Evolutionary conservation across 2,797 vertebrate genomes (phyloP), one percentile per base, ranked within the genome.

Genomic region (Anguilla megastoma): DNA sequence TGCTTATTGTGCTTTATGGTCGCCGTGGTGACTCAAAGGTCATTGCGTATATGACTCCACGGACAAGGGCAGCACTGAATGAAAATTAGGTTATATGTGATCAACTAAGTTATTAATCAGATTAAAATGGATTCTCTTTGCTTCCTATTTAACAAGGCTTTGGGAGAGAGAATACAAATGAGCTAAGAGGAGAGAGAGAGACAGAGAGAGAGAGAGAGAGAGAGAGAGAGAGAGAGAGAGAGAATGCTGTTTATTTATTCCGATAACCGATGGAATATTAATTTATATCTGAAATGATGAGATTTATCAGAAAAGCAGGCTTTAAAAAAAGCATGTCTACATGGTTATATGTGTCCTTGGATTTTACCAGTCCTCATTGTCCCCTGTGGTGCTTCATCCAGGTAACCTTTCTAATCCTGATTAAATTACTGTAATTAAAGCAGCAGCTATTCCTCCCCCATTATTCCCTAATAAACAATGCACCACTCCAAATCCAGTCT

Each of bases 31-130:
- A 98, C 97, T 97, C 97, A 98, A 99, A 99, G 98, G 98, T 99
- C 98, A 98, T 96, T 95, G 96, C 96, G 96, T 97, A 97, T 97
- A 97, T 97, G 97, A 97, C 97, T 96, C 95, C 94, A 94, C 95
- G 96, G 97, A 98, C 97, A 97, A 98, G 97, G 98, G 98, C 97
- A 95, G 97, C 96, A 96, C 97, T 96, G 97, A 98, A 98, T 97
- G 97, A 98, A 99, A 99, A 99, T 98, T 98, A 98, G 98, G 98
- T 99, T 99, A 98, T 97, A 98, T 98, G 98, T 97, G 98, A 98
- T 98, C 98, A 98, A 97, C 97, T 97, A 97, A 98, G 97, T 98
- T 99, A 99, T 99, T 99, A 99, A 99, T 98, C 98, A 97, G 98
- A 98, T 97, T 97, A 98, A 99, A 99, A 98, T 98, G 97, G 98